Percentiles rank a stretch among this genome's conserved stretches.
These are phyloP conservation scores for Corydoras maculifer DNA, from an alignment of 2,113 vertebrate genomes.

Conservation along the genomic window DNA sequence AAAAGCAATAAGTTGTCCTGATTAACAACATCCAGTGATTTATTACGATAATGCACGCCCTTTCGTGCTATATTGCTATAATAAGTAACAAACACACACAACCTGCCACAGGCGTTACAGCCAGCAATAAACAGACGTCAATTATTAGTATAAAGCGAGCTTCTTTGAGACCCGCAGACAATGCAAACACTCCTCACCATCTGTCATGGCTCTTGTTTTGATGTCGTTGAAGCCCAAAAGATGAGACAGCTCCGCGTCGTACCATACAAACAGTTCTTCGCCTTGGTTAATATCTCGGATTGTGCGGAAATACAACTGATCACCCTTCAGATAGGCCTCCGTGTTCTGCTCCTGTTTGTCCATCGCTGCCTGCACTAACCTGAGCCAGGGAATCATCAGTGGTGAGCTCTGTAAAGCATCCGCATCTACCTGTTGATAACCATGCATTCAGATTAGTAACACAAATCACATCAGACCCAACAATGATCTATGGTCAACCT, in stretches of 20 bases:
- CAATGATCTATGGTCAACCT: no score
- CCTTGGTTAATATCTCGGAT: constrained; percentile 68
- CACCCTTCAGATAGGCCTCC: constrained; percentile 79
- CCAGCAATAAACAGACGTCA: not conserved
- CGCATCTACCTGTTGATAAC: constrained; percentile 70
- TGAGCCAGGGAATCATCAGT: constrained; percentile 71
- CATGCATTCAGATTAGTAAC: not conserved
- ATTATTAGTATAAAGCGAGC: not conserved
- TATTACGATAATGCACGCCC: no score
- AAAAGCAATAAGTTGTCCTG: no score
- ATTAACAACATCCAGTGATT: no score
- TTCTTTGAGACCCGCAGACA: not conserved
- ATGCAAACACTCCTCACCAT: constrained; percentile 59
- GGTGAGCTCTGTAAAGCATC: constrained; percentile 70
- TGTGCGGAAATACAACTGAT: constrained; percentile 77
- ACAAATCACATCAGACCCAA: no score
- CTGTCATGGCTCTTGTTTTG: constrained; percentile 49
- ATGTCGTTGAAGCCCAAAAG: constrained; percentile 76
- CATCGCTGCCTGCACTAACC: constrained; percentile 77
- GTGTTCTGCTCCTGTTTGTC: constrained; percentile 79
- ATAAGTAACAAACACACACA: not conserved
- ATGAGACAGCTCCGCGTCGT: constrained; percentile 73
- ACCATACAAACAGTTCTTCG: constrained; percentile 84
- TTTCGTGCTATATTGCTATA: no score
- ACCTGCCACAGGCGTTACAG: not conserved